Conservation (phyloP, 1,140 invertebrate genomes). For the Hyles vespertilio region DNA sequence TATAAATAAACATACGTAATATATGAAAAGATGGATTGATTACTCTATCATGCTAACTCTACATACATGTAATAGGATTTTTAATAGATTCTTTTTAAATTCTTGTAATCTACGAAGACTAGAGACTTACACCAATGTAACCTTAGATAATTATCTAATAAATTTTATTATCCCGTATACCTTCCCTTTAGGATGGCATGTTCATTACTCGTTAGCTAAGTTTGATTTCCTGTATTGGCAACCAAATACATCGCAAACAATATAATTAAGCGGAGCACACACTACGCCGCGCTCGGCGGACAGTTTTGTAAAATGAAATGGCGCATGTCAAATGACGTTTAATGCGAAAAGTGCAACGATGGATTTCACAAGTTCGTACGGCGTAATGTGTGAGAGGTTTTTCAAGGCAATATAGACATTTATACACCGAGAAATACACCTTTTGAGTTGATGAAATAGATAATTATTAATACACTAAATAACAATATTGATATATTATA, state of each 20-base stretch:
- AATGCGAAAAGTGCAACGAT: conserved; percentile 14
- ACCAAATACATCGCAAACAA: conserved; percentile 8
- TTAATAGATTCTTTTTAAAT: no score
- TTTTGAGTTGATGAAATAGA: neutral
- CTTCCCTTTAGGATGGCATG: no score
- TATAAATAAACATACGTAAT: no score
- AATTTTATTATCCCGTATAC: no score
- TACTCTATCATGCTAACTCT: no score
- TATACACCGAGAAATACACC: neutral
- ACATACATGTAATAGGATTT: no score
- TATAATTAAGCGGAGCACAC: conserved; percentile 18
- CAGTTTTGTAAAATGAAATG: conserved; percentile 8
- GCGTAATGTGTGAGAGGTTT: conserved; percentile 19
- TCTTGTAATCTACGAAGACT: no score
- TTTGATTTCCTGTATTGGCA: neutral
- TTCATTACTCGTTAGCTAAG: no score
- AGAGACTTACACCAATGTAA: no score
- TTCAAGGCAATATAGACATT: neutral
- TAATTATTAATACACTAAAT: neutral
- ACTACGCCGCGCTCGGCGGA: conserved; percentile 18
- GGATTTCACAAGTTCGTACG: conserved; percentile 12
- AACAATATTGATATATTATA: neutral
- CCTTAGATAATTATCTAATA: no score
- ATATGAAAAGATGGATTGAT: no score
- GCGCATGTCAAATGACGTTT: neutral